Base-by-base conservation (phyloP, 2,797 vertebrate genomes). In the Iguana delicatissima region DNA sequence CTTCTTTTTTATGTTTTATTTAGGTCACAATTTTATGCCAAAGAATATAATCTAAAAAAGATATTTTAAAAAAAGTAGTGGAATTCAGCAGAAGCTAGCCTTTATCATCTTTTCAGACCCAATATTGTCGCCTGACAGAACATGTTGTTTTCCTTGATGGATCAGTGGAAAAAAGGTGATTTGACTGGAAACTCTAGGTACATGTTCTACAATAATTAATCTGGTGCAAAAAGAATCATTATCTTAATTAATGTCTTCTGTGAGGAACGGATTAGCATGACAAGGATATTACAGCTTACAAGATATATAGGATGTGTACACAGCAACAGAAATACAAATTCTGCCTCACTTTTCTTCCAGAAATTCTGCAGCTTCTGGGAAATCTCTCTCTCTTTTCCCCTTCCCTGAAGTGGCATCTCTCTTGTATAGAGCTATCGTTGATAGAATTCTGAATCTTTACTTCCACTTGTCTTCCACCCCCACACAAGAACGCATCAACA, bases 271-370 rank as follows among this genome's bases (percentile, higher is more conserved):
- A 24, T 87, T 24, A 83, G 76, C 3, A 9, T 74, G 57, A 6
- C 32, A 55, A 87, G 16, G 74, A 76, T 13, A 76, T 26, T 18
- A 72, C 62, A 12, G 73, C 72, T 84, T 87, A 84, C 72, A 90
- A 79, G 57, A 13, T 84, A 87, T 64, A 14, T 57, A 72, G 81
- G 50, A 42, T 69, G 73, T 57, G 20, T 35, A 83, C 73, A 59
- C 59, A 79, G 90, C n/a, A 87, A 67, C 80, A 87, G 80, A 77
- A 77, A 84, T 88, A 88, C 50, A 91, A 88, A 84, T 84, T 26
- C 59, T 6, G 50, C 57, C 90, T 91, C 80, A 91, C 90, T 91
- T 88, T 91, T 88, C 59, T 79, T 84, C 90, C 86, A 88, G 86
- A 84, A 87, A 67, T 57, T 88, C 62, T 67, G 59, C 24, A 84